Conservation (phyloP, 2,113 vertebrate species). For the Ictalurus furcatus region DNA sequence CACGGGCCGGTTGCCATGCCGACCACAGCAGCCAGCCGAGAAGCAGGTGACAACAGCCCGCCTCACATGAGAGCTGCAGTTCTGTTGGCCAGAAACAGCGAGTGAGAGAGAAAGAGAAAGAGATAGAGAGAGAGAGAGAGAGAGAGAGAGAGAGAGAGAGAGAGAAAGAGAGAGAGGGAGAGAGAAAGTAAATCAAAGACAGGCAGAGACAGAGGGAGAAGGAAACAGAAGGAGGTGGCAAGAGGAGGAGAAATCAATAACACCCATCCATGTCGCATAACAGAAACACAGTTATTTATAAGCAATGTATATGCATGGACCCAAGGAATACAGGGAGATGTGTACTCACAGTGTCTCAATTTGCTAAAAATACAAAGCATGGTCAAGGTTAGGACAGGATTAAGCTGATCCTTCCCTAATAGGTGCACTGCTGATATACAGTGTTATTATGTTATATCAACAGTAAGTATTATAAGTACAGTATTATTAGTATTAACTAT, state of each 20-base stretch:
- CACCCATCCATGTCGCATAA: slow-evolving; percentile 15
- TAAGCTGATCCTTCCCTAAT: slow-evolving; percentile 71
- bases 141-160: slow-evolving; percentile 10
- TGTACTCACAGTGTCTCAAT: slow-evolving; percentile 56
- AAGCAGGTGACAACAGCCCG: slow-evolving; percentile 98
- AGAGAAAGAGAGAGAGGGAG: slow-evolving; percentile 20
- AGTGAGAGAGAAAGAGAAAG: slow-evolving; percentile 16
- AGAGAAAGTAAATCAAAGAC: slow-evolving; percentile 30
- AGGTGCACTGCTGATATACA: slow-evolving; percentile 65
- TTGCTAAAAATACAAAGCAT: slow-evolving; percentile 73
- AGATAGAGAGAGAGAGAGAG: slow-evolving; percentile 1
- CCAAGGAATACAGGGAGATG: neutral
- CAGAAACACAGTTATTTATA: slow-evolving; percentile 29
- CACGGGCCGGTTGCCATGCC: slow-evolving; percentile 95
- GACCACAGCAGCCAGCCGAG: slow-evolving; percentile 95
- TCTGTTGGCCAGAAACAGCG: slow-evolving; percentile 70
- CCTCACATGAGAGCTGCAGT: slow-evolving; percentile 97
- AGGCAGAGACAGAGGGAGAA: neutral
- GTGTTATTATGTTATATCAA: slow-evolving; percentile 39
- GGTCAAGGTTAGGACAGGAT: slow-evolving; percentile 55
- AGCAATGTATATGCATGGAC: neutral
- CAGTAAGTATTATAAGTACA: slow-evolving; percentile 55
- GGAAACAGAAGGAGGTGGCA: neutral
- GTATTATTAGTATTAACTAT: slow-evolving; percentile 55
- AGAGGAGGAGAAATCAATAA: slow-evolving; percentile 23